Evolutionary conservation across 2,888 invertebrate genomes (phyloP), one percentile per base, ranked within the genome.

Genomic region (Pardosa pseudoannulata): DNA sequence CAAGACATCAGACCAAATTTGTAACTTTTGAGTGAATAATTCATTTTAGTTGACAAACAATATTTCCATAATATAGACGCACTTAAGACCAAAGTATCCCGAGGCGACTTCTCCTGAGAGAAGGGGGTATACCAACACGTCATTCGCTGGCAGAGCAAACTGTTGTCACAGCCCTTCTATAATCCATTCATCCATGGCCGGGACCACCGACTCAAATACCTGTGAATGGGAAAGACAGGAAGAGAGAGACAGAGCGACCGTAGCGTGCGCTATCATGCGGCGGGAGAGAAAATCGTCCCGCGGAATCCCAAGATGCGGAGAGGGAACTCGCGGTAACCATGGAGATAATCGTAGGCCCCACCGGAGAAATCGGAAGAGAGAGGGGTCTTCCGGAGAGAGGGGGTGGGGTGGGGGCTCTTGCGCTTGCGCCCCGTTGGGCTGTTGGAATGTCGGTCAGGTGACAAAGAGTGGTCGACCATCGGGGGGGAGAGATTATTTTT

Each of bases 371-470:
- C 56, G 23, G 23, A 56, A 19, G 56, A n/a, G n/a, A n/a, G n/a
- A n/a, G n/a, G 56, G 56, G 23, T 6, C 23, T 23, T 56, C 56
- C n/a, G 3, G 23, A 2, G 7, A 16, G n/a, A 11, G 19, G 23
- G 46, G n/a, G 23, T 7, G 23, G 23, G n/a, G n/a, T n/a, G 56
- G 23, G 56, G 23, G 1, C 11, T 56, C 23, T 56, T 2, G 56
- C 56, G 56, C 56, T 56, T 56, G 56, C 56, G 56, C 56, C 56
- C n/a, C 23, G 5, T 1, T 56, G 11, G 23, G 7, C 7, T 5
- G 23, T 6, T n/a, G 56, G 23, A 56, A 56, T 56, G 41, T 56
- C 56, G 56, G 56, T 56, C 19, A 56, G 56, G 23, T 56, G 56
- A 56, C 56, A 56, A 23, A 56, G 23, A 46, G 36, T 5, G 36